Evolutionary conservation across 1,140 invertebrate genomes (phyloP).

Genomic region (Sitobion miscanthi): DNA sequence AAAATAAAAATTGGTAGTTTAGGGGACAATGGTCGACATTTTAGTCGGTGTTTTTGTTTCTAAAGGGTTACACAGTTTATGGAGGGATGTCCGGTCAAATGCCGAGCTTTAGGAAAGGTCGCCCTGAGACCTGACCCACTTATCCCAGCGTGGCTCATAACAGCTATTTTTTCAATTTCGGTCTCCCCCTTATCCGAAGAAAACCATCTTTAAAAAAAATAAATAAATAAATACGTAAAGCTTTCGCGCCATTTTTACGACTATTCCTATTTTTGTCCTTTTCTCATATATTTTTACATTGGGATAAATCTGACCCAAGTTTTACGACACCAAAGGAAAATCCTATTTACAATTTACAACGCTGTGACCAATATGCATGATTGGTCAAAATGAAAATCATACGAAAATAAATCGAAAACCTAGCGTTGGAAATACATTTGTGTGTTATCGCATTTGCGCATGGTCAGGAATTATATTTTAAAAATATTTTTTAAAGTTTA

Average conservation of each 20-base stretch:
- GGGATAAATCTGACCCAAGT: constrained; percentile 52
- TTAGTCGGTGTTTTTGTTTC: constrained; percentile 50
- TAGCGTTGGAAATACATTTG: constrained; percentile 28
- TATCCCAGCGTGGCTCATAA: constrained; percentile 48
- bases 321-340: constrained; percentile 49
- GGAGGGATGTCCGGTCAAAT: constrained; percentile 52
- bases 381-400: constrained; percentile 51
- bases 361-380: constrained; percentile 49
- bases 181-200: constrained; percentile 27
- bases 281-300: constrained; percentile 56
- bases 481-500: not conserved
- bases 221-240: constrained; percentile 56
- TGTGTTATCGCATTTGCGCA: not conserved
- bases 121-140: constrained; percentile 50
- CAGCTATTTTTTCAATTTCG: constrained; percentile 55
- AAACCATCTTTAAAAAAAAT: constrained; percentile 48
- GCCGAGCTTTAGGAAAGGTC: constrained; percentile 54
- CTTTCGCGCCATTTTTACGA: constrained; percentile 55
- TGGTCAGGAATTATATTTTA: not conserved
- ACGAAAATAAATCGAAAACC: constrained; percentile 41
- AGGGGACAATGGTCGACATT: constrained; percentile 39
- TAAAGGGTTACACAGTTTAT: constrained; percentile 52
- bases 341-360: constrained; percentile 54
- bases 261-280: constrained; percentile 48
- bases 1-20: constrained; percentile 32